phyloP scores from a whole-genome alignment of 1,140 invertebrate genomes.

The Calliopsis andreniformis region DNA sequence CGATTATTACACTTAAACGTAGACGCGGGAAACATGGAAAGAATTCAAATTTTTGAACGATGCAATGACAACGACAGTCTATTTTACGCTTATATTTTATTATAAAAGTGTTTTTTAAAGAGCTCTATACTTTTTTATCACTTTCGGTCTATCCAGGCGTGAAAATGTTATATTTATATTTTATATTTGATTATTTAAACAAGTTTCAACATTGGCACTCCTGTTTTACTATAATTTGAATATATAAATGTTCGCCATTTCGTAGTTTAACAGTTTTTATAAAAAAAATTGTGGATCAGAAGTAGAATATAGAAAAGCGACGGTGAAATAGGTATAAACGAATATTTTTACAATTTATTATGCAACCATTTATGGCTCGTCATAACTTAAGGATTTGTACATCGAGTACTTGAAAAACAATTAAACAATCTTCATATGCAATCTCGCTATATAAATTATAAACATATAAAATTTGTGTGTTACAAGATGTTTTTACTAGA shows the following conservation, averaged over 20 bases:
- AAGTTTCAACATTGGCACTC: neutral
- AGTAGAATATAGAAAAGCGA: neutral
- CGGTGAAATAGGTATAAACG: conserved; percentile 2
- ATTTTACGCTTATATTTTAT: too few relatives aligned
- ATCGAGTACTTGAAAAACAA: neutral
- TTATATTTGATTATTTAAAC: too few relatives aligned
- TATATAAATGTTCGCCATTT: neutral
- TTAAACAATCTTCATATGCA: neutral
- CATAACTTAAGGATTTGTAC: conserved; percentile 4
- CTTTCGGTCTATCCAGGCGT: too few relatives aligned
- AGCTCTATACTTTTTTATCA: neutral
- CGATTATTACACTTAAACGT: too few relatives aligned
- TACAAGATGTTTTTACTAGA: conserved; percentile 46
- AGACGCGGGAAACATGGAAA: too few relatives aligned
- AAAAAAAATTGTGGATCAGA: neutral
- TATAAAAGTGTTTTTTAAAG: too few relatives aligned
- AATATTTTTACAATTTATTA: conserved; percentile 11
- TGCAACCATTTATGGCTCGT: neutral
- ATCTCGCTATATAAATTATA: conserved; percentile 49
- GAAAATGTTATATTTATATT: too few relatives aligned
- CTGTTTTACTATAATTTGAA: neutral
- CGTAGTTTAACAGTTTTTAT: too few relatives aligned
- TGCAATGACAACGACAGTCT: too few relatives aligned
- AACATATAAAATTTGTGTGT: conserved; percentile 56
- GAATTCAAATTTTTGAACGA: too few relatives aligned